Base-by-base conservation (phyloP, 2,797 vertebrate genomes). In the Peromyscus attwateri region DNA sequence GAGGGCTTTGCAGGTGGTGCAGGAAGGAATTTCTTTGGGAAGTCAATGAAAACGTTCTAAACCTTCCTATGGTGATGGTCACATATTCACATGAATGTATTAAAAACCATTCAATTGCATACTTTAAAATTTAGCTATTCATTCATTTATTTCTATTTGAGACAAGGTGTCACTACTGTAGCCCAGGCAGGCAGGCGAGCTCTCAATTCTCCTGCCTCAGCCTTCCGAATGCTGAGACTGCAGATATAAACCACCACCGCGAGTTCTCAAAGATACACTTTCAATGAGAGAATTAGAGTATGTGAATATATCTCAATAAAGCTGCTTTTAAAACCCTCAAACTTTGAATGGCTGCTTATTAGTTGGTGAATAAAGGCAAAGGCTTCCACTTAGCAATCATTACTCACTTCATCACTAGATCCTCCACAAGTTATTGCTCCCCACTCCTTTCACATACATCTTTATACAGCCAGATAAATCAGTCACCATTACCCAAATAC, bases 41-140 rank as follows among this genome's bases (percentile, higher is more conserved):
- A 75, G 27, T 27, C 89, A 70, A 92, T 82, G 62, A 75, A 93
- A 97, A 95, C 62, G 43, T 94, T 95, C 62, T 64, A 92, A 92
- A 96, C n/a, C 6, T 55, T 70, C 55, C 40, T 66, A 55, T 66
- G 27, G n/a, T 43, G 9, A 87, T 64, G 6, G 62, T 25, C 88
- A n/a, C 23, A 93, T 43, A 75, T 57, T 77, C 57, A 46, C 85
- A 64, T 85, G 76, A 95, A 52, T 62, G 79, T 68, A 88, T 2
- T 81, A 92, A 95, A 84, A 95, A 85, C 1, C 43, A 94, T 23
- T 71, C 16, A 60, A 89, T 9, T 40, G 19, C 77, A 81, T 6
- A 66, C 57, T 92, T 91, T 62, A 84, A 55, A 55, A 55, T 27
- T 90, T 52, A 66, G 29, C 52, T 21, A 73, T 11, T 77, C 31